These are phyloP conservation scores for Alloplasta piceator DNA, from an alignment of 2,888 invertebrate genomes.

Conservation along the genomic window DNA sequence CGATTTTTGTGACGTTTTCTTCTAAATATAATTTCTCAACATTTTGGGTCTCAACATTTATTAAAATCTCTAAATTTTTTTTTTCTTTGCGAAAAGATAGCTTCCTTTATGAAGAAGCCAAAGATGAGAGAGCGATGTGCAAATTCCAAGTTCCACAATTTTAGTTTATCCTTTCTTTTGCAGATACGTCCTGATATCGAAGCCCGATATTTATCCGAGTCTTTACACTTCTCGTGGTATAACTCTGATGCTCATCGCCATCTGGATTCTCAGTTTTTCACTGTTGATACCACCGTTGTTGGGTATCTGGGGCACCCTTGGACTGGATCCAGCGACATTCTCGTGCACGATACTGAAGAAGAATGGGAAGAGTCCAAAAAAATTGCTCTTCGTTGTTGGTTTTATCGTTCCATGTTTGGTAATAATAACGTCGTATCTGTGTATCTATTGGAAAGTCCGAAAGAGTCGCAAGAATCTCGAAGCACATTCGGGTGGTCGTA, in stretches of 20 bases:
- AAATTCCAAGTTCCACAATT: too few species aligned
- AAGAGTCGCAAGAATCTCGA: slow-evolving; percentile 90
- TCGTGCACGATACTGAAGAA: slow-evolving; percentile 94
- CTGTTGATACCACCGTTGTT: slow-evolving; percentile 90
- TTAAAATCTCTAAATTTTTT: not conserved
- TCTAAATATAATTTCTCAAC: not conserved
- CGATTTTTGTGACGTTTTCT: too few species aligned
- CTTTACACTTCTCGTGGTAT: slow-evolving; percentile 91
- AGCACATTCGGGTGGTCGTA: slow-evolving; percentile 87
- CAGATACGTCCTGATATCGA: slow-evolving; percentile 94
- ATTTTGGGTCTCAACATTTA: slow-evolving; percentile 16
- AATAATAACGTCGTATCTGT: slow-evolving; percentile 93
- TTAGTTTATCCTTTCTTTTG: slow-evolving; percentile 73
- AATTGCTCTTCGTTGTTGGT: slow-evolving; percentile 92
- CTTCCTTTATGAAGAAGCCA: too few species aligned
- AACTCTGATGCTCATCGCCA: slow-evolving; percentile 89
- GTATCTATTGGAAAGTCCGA: slow-evolving; percentile 92
- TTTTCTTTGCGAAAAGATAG: too few species aligned
- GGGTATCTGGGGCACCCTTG: slow-evolving; percentile 93
- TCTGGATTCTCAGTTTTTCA: slow-evolving; percentile 88
- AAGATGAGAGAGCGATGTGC: too few species aligned
- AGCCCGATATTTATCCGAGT: slow-evolving; percentile 90
- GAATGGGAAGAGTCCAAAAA: slow-evolving; percentile 92
- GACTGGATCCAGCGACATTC: slow-evolving; percentile 91
- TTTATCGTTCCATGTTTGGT: slow-evolving; percentile 93